Conservation (phyloP, 1,140 invertebrate species). For the Drosophila gunungcola region DNA sequence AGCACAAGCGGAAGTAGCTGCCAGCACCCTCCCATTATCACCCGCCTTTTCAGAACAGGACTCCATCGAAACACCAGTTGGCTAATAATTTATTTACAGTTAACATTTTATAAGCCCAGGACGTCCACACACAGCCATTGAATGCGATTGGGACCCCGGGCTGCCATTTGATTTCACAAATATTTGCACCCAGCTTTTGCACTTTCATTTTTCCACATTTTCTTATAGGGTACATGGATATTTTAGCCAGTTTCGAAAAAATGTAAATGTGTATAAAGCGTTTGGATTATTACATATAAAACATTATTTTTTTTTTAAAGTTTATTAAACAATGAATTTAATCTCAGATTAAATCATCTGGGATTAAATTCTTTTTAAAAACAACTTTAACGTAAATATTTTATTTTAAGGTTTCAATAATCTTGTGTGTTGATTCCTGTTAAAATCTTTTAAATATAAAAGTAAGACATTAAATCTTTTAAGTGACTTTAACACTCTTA, state of each 20-base stretch:
- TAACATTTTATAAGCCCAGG: constrained; percentile 69
- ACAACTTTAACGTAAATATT: too few relatives aligned
- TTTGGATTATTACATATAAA: background rate
- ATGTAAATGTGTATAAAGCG: too few relatives aligned
- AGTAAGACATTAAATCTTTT: too few relatives aligned
- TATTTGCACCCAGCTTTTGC: constrained; percentile 56
- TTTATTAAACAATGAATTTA: too few relatives aligned
- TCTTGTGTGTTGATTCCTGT: too few relatives aligned
- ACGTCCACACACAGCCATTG: constrained; percentile 8
- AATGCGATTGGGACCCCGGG: constrained; percentile 24
- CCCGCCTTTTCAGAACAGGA: background rate
- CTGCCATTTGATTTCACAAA: constrained; percentile 73
- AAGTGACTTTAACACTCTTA: too few relatives aligned
- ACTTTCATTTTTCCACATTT: constrained; percentile 17
- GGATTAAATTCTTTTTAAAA: too few relatives aligned
- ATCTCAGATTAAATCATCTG: too few relatives aligned
- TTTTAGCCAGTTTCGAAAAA: background rate
- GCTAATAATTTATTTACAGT: constrained; percentile 83
- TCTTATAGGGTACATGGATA: background rate
- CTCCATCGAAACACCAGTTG: constrained; percentile 14
- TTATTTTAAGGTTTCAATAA: too few relatives aligned
- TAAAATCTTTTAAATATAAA: too few relatives aligned
- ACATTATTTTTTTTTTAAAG: background rate
- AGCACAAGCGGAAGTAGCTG: constrained; percentile 50
- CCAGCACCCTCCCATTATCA: constrained; percentile 22